Base-by-base conservation (phyloP, 2,888 invertebrate genomes). In the Scelioninae gen. 2 region DNA sequence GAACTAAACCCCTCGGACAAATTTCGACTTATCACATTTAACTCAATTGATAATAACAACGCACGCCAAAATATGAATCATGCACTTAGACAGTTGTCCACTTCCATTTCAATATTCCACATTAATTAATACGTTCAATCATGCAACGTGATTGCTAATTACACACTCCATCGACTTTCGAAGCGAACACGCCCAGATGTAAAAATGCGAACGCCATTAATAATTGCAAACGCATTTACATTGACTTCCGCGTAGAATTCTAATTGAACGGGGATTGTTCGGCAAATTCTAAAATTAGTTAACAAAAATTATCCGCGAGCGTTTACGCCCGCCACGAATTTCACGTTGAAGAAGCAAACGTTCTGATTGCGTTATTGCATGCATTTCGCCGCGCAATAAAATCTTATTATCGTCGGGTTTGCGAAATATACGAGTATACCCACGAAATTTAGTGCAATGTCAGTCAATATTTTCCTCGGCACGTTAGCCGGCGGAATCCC, bases 391-490 rank as follows among this genome's bases (percentile, higher is more conserved):
- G 50, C 18, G 18, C 52, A 58, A 68, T 60, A 53, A 68, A 69
- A 69, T 69, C 69, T 53, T 69, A 55, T 69, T 69, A 61, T 61
- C 61, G 69, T 61, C 53, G 39, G 31, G 19, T 11, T 46, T n/a
- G 58, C 45, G 60, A 65, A 65, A 64, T 58, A 45, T n/a, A n/a
- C n/a, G n/a, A 25, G 6, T 39, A 52, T 58, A 64, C 25, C 22
- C 16, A 15, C 19, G 16, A 45, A 64, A 64, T 57, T 63, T 71
- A 64, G 57, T 64, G 52, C 69, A 41, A 55, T 46, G 58, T 64
- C 57, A 65, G 71, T 48, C 64, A 71, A 71, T 61, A 69, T 69
- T 60, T 69, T 61, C 28, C 46, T 41, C 53, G 37, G 39, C 55
- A 37, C 39, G 45, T 45, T 53, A 52, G 52, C 39, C 53, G 22